Evolutionary conservation across 2,797 vertebrate species (phyloP).

Genomic region (Pangasius larnaudii): DNA sequence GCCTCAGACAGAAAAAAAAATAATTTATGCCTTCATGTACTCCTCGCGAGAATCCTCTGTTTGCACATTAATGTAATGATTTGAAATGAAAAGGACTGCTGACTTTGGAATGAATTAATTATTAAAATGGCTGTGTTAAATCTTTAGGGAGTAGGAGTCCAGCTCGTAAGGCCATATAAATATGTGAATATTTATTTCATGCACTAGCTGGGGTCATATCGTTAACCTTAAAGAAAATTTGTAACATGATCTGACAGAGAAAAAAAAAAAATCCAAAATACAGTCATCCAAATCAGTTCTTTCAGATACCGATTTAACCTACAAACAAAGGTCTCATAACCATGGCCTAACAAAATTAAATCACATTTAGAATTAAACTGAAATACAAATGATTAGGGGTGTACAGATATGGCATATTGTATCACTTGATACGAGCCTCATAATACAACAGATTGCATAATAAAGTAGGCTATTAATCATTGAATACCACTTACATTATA

Average conservation of each 20-base stretch:
- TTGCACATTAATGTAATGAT: slow-evolving; percentile 54
- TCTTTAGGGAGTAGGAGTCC: neutral
- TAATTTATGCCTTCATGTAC: slow-evolving; percentile 61
- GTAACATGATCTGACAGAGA: neutral
- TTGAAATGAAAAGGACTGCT: slow-evolving; percentile 55
- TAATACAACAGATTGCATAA: neutral
- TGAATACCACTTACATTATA: neutral
- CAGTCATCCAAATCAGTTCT: neutral
- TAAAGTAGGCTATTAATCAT: neutral
- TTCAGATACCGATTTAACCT: neutral
- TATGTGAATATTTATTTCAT: slow-evolving; percentile 1
- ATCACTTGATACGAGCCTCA: neutral
- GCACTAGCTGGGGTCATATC: neutral
- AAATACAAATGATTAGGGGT: neutral
- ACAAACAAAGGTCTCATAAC: neutral
- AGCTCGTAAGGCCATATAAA: neutral
- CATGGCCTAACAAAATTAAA: neutral
- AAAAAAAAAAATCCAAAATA: neutral
- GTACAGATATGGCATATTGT: neutral
- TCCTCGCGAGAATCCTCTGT: slow-evolving; percentile 60
- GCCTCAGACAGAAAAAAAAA: slow-evolving; percentile 36
- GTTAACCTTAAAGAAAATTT: neutral
- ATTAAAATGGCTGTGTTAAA: neutral
- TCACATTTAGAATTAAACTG: neutral
- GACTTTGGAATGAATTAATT: neutral